Evolutionary conservation across 2,113 vertebrate species (phyloP).

Genomic region (Halichoerus grypus): DNA sequence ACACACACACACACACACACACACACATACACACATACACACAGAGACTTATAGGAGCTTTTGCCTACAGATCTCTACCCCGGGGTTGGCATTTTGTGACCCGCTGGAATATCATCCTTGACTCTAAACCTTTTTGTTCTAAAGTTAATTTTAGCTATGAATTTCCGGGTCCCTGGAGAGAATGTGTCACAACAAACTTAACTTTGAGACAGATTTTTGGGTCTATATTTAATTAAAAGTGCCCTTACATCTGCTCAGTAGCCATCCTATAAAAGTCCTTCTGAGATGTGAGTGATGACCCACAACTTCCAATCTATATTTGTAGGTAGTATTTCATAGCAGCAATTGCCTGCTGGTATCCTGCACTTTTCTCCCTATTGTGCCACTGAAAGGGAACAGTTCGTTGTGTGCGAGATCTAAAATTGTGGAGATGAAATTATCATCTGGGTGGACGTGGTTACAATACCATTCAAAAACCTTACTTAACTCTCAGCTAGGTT

Average conservation of each 20-base stretch:
- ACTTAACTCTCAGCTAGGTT: conserved; percentile 72
- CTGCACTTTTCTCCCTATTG: conserved; percentile 70
- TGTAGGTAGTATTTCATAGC: conserved; percentile 68
- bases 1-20: not conserved
- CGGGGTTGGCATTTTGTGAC: conserved; percentile 15
- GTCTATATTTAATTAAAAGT: conserved; percentile 86
- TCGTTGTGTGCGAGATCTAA: conserved; percentile 82
- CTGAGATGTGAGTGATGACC: conserved; percentile 72
- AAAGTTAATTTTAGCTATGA: conserved; percentile 68
- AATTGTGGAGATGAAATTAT: conserved; percentile 81
- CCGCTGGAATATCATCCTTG: conserved; percentile 34
- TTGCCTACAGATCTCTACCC: not conserved
- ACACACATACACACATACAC: not conserved
- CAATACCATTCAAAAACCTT: conserved; percentile 76
- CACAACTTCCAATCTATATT: conserved; percentile 79
- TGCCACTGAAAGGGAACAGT: conserved; percentile 82
- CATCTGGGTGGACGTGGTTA: conserved; percentile 79
- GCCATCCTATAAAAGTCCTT: conserved; percentile 79
- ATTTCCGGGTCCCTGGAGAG: conserved; percentile 74
- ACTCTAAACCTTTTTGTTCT: conserved; percentile 72
- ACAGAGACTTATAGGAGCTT: not conserved
- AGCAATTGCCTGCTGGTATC: conserved; percentile 82
- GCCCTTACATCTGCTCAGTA: conserved; percentile 83
- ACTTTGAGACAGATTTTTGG: conserved; percentile 78
- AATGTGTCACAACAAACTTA: conserved; percentile 68